phyloP scores from a whole-genome alignment of 2,888 invertebrate species.

The Pammene aurita region DNA sequence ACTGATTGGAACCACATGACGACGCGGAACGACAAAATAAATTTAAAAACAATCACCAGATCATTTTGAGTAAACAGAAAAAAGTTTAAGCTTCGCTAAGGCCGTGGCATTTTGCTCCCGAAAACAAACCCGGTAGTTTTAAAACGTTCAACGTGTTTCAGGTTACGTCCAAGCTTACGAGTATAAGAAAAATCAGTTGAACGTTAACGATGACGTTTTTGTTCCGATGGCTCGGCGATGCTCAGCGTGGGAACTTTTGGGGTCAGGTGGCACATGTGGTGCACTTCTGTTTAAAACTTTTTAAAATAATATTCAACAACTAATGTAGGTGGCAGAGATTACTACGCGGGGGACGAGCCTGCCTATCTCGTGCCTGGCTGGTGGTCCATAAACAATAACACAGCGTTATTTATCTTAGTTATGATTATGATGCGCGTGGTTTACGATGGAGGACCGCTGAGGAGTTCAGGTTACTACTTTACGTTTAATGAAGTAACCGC shows the following conservation, averaged over 20 bases:
- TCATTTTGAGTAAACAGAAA: slow-evolving; percentile 80
- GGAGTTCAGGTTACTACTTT: slow-evolving; percentile 42
- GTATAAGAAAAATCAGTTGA: slow-evolving; percentile 51
- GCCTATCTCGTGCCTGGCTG: slow-evolving; percentile 55
- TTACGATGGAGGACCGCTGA: slow-evolving; percentile 54
- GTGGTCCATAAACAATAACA: slow-evolving; percentile 80
- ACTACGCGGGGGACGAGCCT: slow-evolving; percentile 72
- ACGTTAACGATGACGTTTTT: slow-evolving; percentile 66
- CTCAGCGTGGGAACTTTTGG: slow-evolving; percentile 77
- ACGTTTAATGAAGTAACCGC: slow-evolving; percentile 58
- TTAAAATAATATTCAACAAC: slow-evolving; percentile 79
- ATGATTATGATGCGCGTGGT: slow-evolving; percentile 64
- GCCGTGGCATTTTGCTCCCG: slow-evolving; percentile 74
- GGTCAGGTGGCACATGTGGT: slow-evolving; percentile 83
- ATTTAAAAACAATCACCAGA: slow-evolving; percentile 83
- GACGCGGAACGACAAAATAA: slow-evolving; percentile 74
- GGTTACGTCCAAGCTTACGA: slow-evolving; percentile 57
- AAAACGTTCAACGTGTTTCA: slow-evolving; percentile 46
- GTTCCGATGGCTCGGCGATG: slow-evolving; percentile 63
- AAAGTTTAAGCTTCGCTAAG: slow-evolving; percentile 72
- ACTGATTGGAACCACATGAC: slow-evolving; percentile 82
- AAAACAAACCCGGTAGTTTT: slow-evolving; percentile 62
- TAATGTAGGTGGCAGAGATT: slow-evolving; percentile 66
- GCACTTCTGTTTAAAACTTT: slow-evolving; percentile 74
- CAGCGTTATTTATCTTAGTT: slow-evolving; percentile 66